Percentiles rank a stretch among this genome's conserved stretches.
These are phyloP conservation scores for Nothocercus nigrocapillus DNA, from an alignment of 2,113 vertebrate species.

Conservation along the genomic window DNA sequence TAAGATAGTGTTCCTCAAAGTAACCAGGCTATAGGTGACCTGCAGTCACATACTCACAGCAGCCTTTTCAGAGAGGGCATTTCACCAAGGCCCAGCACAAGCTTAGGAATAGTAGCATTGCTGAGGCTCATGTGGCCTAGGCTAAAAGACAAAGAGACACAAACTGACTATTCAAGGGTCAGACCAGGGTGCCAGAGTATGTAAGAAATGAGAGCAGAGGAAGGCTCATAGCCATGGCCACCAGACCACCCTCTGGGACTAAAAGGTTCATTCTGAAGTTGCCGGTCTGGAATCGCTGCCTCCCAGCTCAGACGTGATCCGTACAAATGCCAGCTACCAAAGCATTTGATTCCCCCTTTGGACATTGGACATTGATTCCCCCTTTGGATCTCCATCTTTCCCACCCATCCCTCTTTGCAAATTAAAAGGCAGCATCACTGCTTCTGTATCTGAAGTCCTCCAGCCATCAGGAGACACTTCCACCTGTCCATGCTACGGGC, in stretches of 20 bases:
- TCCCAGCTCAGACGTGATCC: neutral
- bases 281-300: neutral
- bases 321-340: neutral
- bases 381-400: neutral
- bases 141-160: constrained; percentile 65
- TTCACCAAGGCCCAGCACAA: constrained; percentile 66
- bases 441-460: neutral
- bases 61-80: constrained; percentile 76
- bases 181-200: neutral
- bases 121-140: constrained; percentile 76
- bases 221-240: neutral
- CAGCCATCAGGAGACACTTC: neutral
- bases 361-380: neutral
- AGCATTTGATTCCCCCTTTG: neutral
- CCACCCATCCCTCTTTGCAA: neutral
- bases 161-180: neutral
- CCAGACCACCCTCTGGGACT: neutral
- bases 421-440: neutral
- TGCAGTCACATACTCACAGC: constrained; percentile 74
- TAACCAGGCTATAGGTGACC: rapidly evolving
- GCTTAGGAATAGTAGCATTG: constrained; percentile 21
- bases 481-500: neutral
- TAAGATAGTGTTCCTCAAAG: neutral
- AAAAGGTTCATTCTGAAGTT: neutral
- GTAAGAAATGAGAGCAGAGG: rapidly evolving